A percentile compares a stretch with the other conserved stretches of the same genome.
These are phyloP conservation scores for Phyllotreta striolata DNA, from an alignment of 2,888 invertebrate genomes.

Conservation along the genomic window DNA sequence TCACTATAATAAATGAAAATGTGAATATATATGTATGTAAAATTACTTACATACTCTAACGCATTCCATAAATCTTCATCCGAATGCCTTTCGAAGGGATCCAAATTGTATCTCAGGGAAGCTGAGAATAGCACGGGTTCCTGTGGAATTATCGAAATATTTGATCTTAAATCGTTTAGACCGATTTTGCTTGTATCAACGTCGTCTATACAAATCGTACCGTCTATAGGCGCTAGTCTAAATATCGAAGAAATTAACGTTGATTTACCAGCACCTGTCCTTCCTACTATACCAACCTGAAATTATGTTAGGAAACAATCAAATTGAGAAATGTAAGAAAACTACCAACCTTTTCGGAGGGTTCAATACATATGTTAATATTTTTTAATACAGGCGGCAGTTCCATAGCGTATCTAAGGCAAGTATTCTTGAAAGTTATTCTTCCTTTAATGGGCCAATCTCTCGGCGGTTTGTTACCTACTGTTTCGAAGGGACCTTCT, in stretches of 20 bases:
- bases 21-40: too few relatives aligned
- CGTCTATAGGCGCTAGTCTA: conserved; percentile 79
- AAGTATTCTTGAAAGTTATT: conserved; percentile 69
- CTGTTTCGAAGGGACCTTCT: conserved; percentile 69
- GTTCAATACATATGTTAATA: conserved; percentile 69
- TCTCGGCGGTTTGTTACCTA: conserved; percentile 63
- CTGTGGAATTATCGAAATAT: conserved; percentile 84
- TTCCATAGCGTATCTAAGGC: conserved; percentile 69
- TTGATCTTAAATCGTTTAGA: conserved; percentile 77
- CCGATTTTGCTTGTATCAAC: conserved; percentile 74
- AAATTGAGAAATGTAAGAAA: background rate
- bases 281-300: conserved; percentile 83
- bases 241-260: conserved; percentile 84
- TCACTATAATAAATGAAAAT: background rate
- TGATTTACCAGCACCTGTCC: conserved; percentile 89
- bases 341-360: conserved; percentile 70
- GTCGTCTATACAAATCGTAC: conserved; percentile 81
- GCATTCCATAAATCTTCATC: conserved; percentile 82
- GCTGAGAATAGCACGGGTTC: conserved; percentile 88
- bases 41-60: conserved; percentile 67
- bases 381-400: conserved; percentile 74
- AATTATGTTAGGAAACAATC: conserved; percentile 31
- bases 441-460: conserved; percentile 71
- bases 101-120: conserved; percentile 83
- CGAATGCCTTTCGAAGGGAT: conserved; percentile 78